Evolutionary conservation across 2,888 invertebrate genomes (phyloP), one percentile per base, ranked within the genome.

Genomic region (Crioceris asparagi): DNA sequence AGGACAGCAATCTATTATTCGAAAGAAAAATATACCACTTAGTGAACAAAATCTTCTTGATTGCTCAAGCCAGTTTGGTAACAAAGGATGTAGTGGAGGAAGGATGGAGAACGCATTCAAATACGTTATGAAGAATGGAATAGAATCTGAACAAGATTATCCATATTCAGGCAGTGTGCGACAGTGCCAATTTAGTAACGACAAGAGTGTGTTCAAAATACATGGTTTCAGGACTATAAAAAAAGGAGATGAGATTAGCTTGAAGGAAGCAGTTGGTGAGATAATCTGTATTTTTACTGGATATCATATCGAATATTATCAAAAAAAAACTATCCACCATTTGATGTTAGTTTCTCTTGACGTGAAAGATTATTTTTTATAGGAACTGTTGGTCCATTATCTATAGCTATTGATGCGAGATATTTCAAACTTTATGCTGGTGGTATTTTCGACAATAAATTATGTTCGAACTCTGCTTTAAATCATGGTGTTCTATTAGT

Each of bases 391-490:
- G 90, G 90, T 1, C 91, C 91, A n/a, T 70, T 90, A 21, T 74
- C 86, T 11, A 79, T 88, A 35, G 88, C 85, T 53, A 87, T 91
- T 57, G 88, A 91, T 69, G 91, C 91, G 40, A 78, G 79, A 17
- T 81, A 79, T 48, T 87, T 90, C 77, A 86, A 87, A 66, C 78
- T 83, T 59, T 90, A 90, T 65, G 71, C 72, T 8, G 65, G 70
- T 49, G 84, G 84, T 29, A 75, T 91, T 38, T 90, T 88, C 66
- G 74, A 72, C 56, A 86, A 87, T 48, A 73, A 74, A 33, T 61
- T 73, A 29, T 91, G 90, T 66, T 31, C 32, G 48, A 53, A 70
- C 1, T 55, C 67, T 17, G 62, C 69, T 43, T 67, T 90, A 29
- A 86, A 90, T 65, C 91, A 91, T 55, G 91, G 84, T 45, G 83